Evolutionary conservation across 2,797 vertebrate species (phyloP).

Genomic region (Hoplostethus mediterraneus): DNA sequence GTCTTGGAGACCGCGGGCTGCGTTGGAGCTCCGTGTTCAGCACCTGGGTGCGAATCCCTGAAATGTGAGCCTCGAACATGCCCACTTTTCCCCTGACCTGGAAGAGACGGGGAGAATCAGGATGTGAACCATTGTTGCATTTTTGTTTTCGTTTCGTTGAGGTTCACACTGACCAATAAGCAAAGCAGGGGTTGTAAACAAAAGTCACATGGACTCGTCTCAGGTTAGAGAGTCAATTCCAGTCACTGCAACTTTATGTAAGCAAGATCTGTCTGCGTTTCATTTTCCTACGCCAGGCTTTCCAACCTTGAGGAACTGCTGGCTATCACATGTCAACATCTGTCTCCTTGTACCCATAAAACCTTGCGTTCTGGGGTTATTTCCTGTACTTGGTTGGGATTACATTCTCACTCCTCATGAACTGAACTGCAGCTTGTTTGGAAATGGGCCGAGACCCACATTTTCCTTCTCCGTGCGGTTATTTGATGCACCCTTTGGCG

Average conservation of each 20-base stretch:
- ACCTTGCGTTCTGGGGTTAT: not conserved
- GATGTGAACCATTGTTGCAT: constrained; percentile 1
- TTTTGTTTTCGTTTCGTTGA: no score
- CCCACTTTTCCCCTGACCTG: constrained; percentile 87
- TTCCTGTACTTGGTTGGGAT: not conserved
- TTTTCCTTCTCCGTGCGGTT: no score
- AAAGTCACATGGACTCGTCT: not conserved
- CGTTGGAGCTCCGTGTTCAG: constrained; percentile 83
- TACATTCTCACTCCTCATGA: not conserved
- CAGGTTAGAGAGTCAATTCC: no score
- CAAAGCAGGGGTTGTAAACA: not conserved
- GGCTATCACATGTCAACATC: no score
- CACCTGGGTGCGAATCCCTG: constrained; percentile 84
- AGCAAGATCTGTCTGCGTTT: no score
- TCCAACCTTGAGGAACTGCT: not conserved
- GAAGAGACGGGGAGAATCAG: constrained; percentile 26
- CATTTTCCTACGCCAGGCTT: not conserved
- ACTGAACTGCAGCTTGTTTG: no score
- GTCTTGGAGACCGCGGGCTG: constrained; percentile 86
- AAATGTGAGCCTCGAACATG: constrained; percentile 95
- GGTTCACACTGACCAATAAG: no score
- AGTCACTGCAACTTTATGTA: no score
- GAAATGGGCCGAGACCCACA: no score
- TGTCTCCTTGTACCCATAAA: no score
- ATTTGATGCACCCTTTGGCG: no score